Evolutionary conservation across 1,140 invertebrate genomes (phyloP), one percentile per base, ranked within the genome.

Genomic region (Ceratosolen fusciceps): DNA sequence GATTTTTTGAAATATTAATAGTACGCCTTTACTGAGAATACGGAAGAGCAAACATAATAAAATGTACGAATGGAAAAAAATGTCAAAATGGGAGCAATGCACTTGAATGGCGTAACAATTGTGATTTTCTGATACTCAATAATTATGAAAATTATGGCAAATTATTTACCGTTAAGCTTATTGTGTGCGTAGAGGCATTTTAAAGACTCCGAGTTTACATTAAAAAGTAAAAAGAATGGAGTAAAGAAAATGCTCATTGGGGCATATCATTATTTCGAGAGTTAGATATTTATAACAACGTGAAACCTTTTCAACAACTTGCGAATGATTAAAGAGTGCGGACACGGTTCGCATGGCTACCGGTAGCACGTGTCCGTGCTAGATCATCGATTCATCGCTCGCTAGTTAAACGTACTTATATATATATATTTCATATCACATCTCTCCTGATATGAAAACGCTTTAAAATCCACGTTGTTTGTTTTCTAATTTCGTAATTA

Each of bases 111-210:
- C 34, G 60, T 31, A 37, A 65, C 19, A 31, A 37, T 37, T 65
- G 21, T 37, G 16, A 54, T 34, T 47, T 26, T 34, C 16, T 2
- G 26, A 10, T 31, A 24, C 54, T 49, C 10, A 16, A 49, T 26
- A 75, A 75, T 75, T 75, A 75, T 65, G 39, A 43, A 34, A 75
- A 75, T 75, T 49, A 65, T 29, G 19, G 37, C 16, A 39, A 37
- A 37, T 29, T 75, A 75, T 65, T 75, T 52, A 60, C 60, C 74
- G 56, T 62, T 62, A 47, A 74, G 31, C 37, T 74, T 74, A 62
- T 62, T 74, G 31, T 37, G 34, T 31, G 9, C 54, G 29, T 47
- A 56, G 49, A 26, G n/a, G 21, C 31, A 10, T n/a, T 24, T 16
- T 10, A 16, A 29, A 10, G n/a, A 9, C 31, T 16, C 31, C 12